Evolutionary conservation across 2,113 vertebrate genomes (phyloP).

Genomic region (human): DNA sequence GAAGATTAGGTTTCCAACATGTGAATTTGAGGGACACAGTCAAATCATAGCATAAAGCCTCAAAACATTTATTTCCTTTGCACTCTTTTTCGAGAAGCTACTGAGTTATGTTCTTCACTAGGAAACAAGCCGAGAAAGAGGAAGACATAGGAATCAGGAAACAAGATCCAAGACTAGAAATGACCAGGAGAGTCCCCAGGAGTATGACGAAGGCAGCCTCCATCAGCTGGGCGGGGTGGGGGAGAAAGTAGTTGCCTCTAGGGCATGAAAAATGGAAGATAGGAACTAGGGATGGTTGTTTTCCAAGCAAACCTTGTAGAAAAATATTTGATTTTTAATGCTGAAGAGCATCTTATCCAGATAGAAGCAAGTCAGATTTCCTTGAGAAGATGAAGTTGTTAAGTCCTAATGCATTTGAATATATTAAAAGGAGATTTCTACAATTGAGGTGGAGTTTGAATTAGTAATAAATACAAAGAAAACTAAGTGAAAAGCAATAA

Average conservation of each 20-base stretch:
- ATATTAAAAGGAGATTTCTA: not conserved
- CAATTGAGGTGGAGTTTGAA: not conserved
- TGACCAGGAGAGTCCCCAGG: not conserved
- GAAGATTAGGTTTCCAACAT: not conserved
- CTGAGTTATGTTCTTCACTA: not conserved
- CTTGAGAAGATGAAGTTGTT: not conserved
- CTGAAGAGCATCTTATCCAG: not conserved
- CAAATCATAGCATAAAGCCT: not conserved
- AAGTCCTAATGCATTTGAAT: not conserved
- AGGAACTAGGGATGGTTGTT: no score
- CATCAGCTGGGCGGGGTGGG: no score
- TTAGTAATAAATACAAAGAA: not conserved
- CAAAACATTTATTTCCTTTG: not conserved
- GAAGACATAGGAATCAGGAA: not conserved
- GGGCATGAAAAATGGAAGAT: no score
- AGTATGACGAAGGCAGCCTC: not conserved
- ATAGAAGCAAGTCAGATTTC: not conserved
- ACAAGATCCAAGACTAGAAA: not conserved
- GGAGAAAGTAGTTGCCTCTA: no score
- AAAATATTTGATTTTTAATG: no score
- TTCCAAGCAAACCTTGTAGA: no score
- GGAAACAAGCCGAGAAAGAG: not conserved
- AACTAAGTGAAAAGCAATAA: not conserved
- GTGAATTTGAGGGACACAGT: not conserved
- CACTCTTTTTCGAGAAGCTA: not conserved